Evolutionary conservation across 2,797 vertebrate species (phyloP).

Genomic region (Phaenicophaeus curvirostris): DNA sequence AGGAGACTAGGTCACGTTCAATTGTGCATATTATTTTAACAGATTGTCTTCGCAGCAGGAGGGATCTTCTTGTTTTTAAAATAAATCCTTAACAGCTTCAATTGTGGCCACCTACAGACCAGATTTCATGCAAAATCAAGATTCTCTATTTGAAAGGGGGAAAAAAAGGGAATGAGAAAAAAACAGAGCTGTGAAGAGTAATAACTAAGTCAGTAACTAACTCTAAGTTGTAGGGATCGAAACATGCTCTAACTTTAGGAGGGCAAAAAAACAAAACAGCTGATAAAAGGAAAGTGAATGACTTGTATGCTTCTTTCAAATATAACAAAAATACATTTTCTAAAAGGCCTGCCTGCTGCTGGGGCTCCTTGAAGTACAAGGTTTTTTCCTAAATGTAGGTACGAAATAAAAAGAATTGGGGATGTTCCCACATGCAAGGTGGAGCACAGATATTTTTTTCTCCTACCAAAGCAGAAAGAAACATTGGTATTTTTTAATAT

Average conservation of each 20-base stretch:
- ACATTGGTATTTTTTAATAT: not conserved
- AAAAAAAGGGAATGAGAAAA: not conserved
- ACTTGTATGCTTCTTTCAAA: not conserved
- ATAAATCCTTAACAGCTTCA: conserved; percentile 45
- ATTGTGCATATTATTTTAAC: conserved; percentile 13
- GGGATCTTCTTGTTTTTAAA: conserved; percentile 47
- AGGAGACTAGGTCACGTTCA: not conserved
- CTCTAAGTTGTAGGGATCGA: not conserved
- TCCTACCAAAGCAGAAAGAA: not conserved
- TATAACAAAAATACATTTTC: not conserved
- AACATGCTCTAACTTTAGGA: not conserved
- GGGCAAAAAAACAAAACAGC: not conserved
- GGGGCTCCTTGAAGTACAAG: not conserved
- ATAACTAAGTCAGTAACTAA: not conserved
- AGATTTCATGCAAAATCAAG: conserved; percentile 38
- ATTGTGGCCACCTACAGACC: conserved; percentile 38
- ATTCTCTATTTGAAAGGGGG: not conserved
- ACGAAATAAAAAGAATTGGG: not conserved
- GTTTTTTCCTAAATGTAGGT: not conserved
- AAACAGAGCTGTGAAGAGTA: not conserved
- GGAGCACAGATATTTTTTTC: not conserved
- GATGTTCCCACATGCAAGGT: not conserved
- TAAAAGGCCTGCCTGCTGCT: not conserved
- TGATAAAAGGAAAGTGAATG: not conserved
- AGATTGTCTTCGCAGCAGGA: conserved; percentile 21